Conservation (phyloP, 1,140 invertebrate genomes). For the Drosophila sp. region DNA sequence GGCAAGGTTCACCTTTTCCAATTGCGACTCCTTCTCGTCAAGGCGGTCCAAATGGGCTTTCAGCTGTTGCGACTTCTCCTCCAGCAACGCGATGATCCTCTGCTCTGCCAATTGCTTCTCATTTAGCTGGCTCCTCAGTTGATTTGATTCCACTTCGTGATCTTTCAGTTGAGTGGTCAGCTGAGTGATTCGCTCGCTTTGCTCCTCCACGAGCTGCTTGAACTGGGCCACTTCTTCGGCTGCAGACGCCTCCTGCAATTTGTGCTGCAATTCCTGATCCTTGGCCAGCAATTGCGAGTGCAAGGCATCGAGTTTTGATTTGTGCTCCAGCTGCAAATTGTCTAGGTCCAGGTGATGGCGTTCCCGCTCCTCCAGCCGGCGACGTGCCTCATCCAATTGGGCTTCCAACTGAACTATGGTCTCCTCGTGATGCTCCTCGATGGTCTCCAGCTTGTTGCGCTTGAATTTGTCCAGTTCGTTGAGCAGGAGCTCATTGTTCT, state of each 20-base stretch:
- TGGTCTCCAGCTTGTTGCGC: conserved; percentile 86
- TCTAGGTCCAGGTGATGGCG: conserved; percentile 24
- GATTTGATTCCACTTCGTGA: background rate
- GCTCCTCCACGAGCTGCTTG: background rate
- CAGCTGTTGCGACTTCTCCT: conserved; percentile 7
- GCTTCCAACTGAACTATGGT: conserved; percentile 85
- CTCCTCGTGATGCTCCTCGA: conserved; percentile 87
- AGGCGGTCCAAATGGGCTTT: background rate
- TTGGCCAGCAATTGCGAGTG: conserved; percentile 7
- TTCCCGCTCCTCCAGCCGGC: conserved; percentile 83
- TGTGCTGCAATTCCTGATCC: conserved; percentile 7
- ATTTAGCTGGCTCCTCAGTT: background rate
- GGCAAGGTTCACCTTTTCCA: conserved; percentile 5
- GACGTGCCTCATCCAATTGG: conserved; percentile 85
- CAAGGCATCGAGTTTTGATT: conserved; percentile 5
- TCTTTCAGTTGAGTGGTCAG: background rate
- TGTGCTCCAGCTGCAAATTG: conserved; percentile 23
- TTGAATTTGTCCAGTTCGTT: conserved; percentile 86
- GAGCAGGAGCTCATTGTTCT: conserved; percentile 87
- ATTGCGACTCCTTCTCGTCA: background rate
- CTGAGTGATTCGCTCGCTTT: background rate
- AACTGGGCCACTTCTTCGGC: background rate
- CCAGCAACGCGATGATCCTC: background rate
- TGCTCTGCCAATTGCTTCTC: background rate
- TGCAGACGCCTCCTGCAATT: background rate